phyloP scores from a whole-genome alignment of 1,140 invertebrate genomes.

The Drosophila kepulauana region DNA sequence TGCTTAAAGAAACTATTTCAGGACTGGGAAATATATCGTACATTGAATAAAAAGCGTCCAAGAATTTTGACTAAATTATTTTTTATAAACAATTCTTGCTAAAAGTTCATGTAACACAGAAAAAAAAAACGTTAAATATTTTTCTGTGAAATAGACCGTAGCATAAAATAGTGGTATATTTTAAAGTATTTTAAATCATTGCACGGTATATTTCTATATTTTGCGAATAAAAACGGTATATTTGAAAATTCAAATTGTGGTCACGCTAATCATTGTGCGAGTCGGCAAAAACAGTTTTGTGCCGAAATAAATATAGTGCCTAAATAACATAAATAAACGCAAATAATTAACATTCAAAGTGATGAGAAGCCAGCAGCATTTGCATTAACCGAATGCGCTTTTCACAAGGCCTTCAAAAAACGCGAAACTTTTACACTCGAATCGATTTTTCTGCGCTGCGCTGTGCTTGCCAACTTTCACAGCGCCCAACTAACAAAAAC shows the following conservation, averaged over 20 bases:
- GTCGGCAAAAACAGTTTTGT: slow-evolving; percentile 49
- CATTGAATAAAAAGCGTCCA: too few relatives aligned
- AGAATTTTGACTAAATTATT: too few relatives aligned
- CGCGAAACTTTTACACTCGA: slow-evolving; percentile 34
- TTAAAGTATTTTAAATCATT: not conserved
- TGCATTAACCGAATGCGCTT: slow-evolving; percentile 29
- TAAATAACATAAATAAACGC: slow-evolving; percentile 39
- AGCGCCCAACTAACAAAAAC: slow-evolving; percentile 42
- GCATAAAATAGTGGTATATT: not conserved
- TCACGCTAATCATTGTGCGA: slow-evolving; percentile 11
- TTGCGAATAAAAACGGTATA: slow-evolving; percentile 1
- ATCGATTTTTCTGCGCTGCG: slow-evolving; percentile 74
- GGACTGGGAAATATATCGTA: too few relatives aligned
- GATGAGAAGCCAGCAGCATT: slow-evolving; percentile 39
- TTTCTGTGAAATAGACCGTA: too few relatives aligned
- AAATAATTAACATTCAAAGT: slow-evolving; percentile 19
- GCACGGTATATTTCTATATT: not conserved
- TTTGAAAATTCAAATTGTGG: slow-evolving; percentile 4
- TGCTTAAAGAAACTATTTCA: too few relatives aligned
- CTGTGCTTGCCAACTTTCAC: slow-evolving; percentile 68
- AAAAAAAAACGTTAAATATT: too few relatives aligned
- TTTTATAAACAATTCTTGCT: too few relatives aligned
- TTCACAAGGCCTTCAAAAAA: slow-evolving; percentile 27
- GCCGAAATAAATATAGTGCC: slow-evolving; percentile 58
- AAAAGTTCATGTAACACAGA: too few relatives aligned